Conservation (phyloP, 2,113 vertebrate genomes). For the Takifugu flavidus region DNA sequence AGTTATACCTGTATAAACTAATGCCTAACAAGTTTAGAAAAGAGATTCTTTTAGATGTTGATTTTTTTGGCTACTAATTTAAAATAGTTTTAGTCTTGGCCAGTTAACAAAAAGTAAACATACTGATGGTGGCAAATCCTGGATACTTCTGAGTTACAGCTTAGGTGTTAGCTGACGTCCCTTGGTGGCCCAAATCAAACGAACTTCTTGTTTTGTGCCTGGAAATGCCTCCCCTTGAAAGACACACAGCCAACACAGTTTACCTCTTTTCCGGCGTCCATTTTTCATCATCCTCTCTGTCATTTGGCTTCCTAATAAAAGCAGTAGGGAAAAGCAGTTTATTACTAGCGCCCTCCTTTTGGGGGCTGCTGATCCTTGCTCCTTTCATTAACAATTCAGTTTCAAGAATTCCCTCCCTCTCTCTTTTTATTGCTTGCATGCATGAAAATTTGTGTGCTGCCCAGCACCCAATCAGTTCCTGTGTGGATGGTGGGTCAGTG, state of each 20-base stretch:
- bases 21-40: too few species aligned
- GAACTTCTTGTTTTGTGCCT: conserved; percentile 45
- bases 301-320: not conserved
- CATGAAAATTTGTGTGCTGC: conserved; percentile 40
- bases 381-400: not conserved
- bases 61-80: too few species aligned
- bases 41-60: too few species aligned
- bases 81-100: too few species aligned
- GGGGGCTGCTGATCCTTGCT: not conserved
- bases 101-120: too few species aligned
- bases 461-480: conserved; percentile 30
- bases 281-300: conserved; percentile 2
- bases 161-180: conserved; percentile 26
- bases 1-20: too few species aligned
- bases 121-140: too few species aligned
- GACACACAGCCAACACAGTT: conserved; percentile 33
- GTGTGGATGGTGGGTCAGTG: conserved; percentile 34
- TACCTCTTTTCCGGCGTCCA: conserved; percentile 7
- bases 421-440: conserved; percentile 34
- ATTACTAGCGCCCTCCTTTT: not conserved
- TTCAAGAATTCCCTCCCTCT: not conserved
- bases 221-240: conserved; percentile 41
- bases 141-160: conserved; percentile 1
- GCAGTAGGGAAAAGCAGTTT: not conserved
- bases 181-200: conserved; percentile 16